Evolutionary conservation across 1,140 invertebrate genomes (phyloP).

Genomic region (Aradophagus sp.): DNA sequence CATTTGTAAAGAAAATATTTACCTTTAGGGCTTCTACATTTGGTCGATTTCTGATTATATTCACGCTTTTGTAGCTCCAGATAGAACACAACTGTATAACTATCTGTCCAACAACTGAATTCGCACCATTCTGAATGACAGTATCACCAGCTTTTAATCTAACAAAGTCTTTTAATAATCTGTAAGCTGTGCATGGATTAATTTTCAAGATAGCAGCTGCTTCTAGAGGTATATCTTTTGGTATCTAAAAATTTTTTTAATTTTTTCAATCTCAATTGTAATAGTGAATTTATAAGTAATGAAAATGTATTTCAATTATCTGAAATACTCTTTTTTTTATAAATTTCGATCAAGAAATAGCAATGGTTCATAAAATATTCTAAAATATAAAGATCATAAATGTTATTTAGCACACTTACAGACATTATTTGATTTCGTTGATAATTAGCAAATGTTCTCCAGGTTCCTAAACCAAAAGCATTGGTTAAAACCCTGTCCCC

Average conservation of each 20-base stretch:
- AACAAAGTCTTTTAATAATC: conserved; percentile 95
- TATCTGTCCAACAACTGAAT: conserved; percentile 95
- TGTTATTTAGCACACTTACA: conserved; percentile 70
- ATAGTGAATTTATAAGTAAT: too few relatives aligned
- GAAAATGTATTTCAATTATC: too few relatives aligned
- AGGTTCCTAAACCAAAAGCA: conserved; percentile 85
- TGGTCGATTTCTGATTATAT: conserved; percentile 88
- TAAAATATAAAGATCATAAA: too few relatives aligned
- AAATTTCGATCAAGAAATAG: too few relatives aligned
- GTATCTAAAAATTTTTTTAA: conserved; percentile 7
- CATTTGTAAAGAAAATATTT: conserved; percentile 1
- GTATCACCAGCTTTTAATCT: conserved; percentile 85
- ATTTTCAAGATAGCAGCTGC: conserved; percentile 90
- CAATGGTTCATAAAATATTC: too few relatives aligned
- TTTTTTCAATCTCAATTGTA: not conserved
- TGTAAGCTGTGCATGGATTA: conserved; percentile 96
- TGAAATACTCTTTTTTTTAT: too few relatives aligned
- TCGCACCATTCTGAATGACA: conserved; percentile 97
- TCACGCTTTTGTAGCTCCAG: conserved; percentile 86
- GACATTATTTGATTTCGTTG: conserved; percentile 79
- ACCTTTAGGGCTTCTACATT: conserved; percentile 84
- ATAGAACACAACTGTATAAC: conserved; percentile 93
- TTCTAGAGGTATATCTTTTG: conserved; percentile 71
- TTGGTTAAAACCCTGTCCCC: conserved; percentile 91
- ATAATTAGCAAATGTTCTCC: conserved; percentile 84